Evolutionary conservation across 2,113 vertebrate species (phyloP), one percentile per base, ranked within the genome.

Genomic region (Axis porcinus): DNA sequence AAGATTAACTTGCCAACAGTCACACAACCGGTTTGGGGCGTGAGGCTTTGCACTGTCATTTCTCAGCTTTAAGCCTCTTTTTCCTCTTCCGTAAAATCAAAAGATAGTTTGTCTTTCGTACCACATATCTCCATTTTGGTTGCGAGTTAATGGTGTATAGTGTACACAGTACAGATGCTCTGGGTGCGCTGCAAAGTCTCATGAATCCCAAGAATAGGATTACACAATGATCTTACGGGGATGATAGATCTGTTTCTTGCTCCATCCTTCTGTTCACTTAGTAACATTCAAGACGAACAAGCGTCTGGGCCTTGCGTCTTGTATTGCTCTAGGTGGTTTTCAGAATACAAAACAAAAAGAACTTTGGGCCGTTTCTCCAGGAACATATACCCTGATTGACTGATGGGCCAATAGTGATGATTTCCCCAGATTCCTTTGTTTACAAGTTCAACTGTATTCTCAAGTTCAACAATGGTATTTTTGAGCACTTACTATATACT

Each of bases 301-400:
- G 15, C 54, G 33, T 62, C 14, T 85, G 27, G 6, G 21, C 40
- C 57, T 62, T 76, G 60, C 40, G 33, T 54, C 33, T 86, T 90
- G 23, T 89, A 27, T 64, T 94, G 70, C 52, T 36, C 43, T 21
- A 50, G 47, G 25, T 82, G 79, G 86, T 76, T 84, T 94, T 60
- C 47, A 86, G 50, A 96, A 62, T 45, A 82, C 83, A 96, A 97
- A 94, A 85, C 91, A 25, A 2, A 84, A 30, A 95, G 40, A 45
- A 78, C 40, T n/a, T 74, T 64, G 21, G 43, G 4, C 55, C 11
- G 43, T 85, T 50, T 21, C 43, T 60, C 36, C 27, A 86, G 89
- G 36, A 85, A 93, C 60, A n/a, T 83, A 93, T 17, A 57, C 12
- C 28, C 23, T 54, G 21, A 86, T 52, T 92, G 58, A 60, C 14